Conservation (phyloP, 1,140 invertebrate species). For the Gonatopus flavifemur region DNA sequence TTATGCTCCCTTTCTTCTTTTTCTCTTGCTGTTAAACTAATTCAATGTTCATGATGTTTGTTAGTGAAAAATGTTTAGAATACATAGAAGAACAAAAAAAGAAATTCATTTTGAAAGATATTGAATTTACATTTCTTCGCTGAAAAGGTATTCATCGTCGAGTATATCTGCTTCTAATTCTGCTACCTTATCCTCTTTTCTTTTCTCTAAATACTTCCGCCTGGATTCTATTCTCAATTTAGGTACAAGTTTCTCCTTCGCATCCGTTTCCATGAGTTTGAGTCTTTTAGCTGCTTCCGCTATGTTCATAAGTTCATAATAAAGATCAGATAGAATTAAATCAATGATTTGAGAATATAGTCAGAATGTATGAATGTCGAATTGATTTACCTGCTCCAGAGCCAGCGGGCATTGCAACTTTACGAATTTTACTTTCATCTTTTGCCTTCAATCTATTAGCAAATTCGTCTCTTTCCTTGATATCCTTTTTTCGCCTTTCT, state of each 20-base stretch:
- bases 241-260: conserved; percentile 83
- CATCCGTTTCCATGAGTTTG: conserved; percentile 79
- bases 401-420: conserved; percentile 68
- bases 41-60: conserved; percentile 14
- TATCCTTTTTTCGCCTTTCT: conserved; percentile 73
- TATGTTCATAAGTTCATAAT: too few species aligned
- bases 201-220: conserved; percentile 90
- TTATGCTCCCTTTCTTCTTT: conserved; percentile 85
- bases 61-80: conserved; percentile 10
- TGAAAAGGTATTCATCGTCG: conserved; percentile 97
- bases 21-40: conserved; percentile 83
- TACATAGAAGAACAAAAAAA: conserved; percentile 15
- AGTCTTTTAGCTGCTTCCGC: conserved; percentile 87
- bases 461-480: conserved; percentile 94
- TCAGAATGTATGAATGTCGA: background rate
- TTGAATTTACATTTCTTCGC: conserved; percentile 77
- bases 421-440: conserved; percentile 88
- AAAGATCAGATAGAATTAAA: conserved; percentile 12
- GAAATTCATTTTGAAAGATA: too few species aligned
- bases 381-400: conserved; percentile 49
- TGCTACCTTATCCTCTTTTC: conserved; percentile 94
- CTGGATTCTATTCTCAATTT: conserved; percentile 88
- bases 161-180: conserved; percentile 92
- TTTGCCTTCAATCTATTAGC: conserved; percentile 82
- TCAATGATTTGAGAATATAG: background rate